Conservation (phyloP, 2,797 vertebrate genomes). For the Notolepis coatsorum region DNA sequence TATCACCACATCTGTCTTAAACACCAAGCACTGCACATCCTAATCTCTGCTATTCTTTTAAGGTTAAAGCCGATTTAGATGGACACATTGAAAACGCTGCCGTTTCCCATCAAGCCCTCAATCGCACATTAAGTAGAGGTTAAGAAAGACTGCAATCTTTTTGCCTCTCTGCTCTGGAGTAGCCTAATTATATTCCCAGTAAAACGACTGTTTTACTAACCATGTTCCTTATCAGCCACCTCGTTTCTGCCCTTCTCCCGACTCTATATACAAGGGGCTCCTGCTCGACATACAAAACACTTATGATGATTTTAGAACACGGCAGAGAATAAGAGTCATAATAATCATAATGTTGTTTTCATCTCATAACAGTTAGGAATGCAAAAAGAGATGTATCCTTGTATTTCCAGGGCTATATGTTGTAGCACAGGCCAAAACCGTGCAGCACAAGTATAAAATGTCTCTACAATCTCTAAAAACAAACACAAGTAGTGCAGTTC, state of each 20-base stretch:
- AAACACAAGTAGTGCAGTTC: too few relatives aligned
- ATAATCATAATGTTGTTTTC: conserved; percentile 13
- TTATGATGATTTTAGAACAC: conserved; percentile 38
- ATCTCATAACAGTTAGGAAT: too few relatives aligned
- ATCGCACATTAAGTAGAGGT: conserved; percentile 38
- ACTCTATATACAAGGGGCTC: conserved; percentile 13
- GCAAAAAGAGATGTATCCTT: too few relatives aligned
- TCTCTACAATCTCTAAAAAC: too few relatives aligned
- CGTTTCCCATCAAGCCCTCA: conserved; percentile 33
- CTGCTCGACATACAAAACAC: conserved; percentile 16
- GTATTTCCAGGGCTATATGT: too few relatives aligned
- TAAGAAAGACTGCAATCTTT: conserved; percentile 16
- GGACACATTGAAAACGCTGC: not conserved
- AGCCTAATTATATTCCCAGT: conserved; percentile 34
- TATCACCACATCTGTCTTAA: not conserved
- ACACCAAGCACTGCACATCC: not conserved
- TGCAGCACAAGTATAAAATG: too few relatives aligned
- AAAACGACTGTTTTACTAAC: conserved; percentile 32
- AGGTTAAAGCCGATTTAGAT: conserved; percentile 24
- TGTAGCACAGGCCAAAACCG: too few relatives aligned
- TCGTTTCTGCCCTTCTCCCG: conserved; percentile 29
- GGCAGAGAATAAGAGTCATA: conserved; percentile 4
- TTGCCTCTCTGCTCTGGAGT: conserved; percentile 19
- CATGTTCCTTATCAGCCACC: conserved; percentile 46
- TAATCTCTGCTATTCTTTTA: conserved; percentile 4